These are phyloP conservation scores for Meloidogyne floridensis DNA, from an alignment of 1,140 invertebrate species.

Conservation along the genomic window DNA sequence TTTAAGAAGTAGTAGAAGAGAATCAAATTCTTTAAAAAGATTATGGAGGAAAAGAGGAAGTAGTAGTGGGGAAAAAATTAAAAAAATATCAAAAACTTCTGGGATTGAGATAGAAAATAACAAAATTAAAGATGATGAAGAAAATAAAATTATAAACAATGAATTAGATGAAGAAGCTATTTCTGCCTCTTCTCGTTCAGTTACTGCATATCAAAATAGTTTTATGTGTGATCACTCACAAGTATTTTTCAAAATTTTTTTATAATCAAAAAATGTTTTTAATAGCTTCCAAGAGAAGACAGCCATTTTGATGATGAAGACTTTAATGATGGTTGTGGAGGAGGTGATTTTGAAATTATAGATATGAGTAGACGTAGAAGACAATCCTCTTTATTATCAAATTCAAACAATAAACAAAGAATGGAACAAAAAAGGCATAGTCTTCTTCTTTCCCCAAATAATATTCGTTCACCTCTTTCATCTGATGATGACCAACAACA, in stretches of 20 bases:
- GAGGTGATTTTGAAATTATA: not conserved
- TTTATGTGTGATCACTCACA: constrained; percentile 59
- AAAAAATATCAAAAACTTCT: constrained; percentile 38
- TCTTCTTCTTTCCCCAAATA: constrained; percentile 24
- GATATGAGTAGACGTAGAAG: not conserved
- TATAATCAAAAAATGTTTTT: not conserved
- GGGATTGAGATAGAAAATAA: constrained; percentile 5
- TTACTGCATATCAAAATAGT: constrained; percentile 44
- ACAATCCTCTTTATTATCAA: constrained; percentile 11
- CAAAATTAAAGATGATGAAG: not conserved
- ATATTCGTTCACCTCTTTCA: constrained; percentile 17
- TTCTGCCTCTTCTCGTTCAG: constrained; percentile 12
- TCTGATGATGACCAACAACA: constrained; percentile 20
- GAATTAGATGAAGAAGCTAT: constrained; percentile 1
- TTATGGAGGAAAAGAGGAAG: constrained; percentile 19
- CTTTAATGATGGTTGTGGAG: not conserved
- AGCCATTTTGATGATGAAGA: constrained; percentile 32
- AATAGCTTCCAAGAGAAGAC: constrained; percentile 50
- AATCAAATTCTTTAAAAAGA: constrained; percentile 14
- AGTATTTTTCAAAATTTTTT: not conserved
- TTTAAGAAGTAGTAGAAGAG: constrained; percentile 23
- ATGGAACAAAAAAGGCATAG: constrained; percentile 25
- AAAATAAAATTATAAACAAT: constrained; percentile 11
- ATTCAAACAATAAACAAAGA: constrained; percentile 15
- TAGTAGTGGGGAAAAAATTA: constrained; percentile 15